Conservation (phyloP, 2,888 invertebrate species). For the Papilio demoleus region DNA sequence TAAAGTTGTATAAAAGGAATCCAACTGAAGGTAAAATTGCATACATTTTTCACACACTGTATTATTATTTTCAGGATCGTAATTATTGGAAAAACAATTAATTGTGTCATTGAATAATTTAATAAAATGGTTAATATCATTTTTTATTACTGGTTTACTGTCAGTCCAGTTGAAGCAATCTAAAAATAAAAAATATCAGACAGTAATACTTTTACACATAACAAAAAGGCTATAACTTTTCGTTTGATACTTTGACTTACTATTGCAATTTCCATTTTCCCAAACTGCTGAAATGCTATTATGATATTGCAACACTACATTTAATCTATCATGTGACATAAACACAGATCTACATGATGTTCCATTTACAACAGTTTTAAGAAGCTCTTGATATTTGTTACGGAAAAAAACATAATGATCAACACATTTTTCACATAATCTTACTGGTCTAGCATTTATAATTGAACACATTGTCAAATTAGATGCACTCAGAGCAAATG, state of each 20-base stretch:
- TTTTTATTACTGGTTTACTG: slow-evolving; percentile 71
- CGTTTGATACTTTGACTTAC: no score
- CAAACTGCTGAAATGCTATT: slow-evolving; percentile 82
- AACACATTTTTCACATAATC: slow-evolving; percentile 84
- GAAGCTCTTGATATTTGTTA: slow-evolving; percentile 78
- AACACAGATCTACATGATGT: slow-evolving; percentile 84
- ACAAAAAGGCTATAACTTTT: no score
- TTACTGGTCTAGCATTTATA: slow-evolving; percentile 84
- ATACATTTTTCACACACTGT: slow-evolving; percentile 81
- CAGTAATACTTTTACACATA: no score
- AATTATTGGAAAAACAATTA: slow-evolving; percentile 68
- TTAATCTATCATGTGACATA: slow-evolving; percentile 85
- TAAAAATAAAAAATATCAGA: slow-evolving; percentile 49
- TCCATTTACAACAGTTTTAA: slow-evolving; percentile 71
- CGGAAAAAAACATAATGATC: slow-evolving; percentile 78
- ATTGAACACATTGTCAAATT: slow-evolving; percentile 85
- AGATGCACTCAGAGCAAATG: slow-evolving; percentile 82
- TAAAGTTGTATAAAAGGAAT: slow-evolving; percentile 83
- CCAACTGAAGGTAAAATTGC: slow-evolving; percentile 79
- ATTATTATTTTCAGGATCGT: slow-evolving; percentile 55
- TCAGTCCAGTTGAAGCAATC: slow-evolving; percentile 82
- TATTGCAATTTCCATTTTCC: slow-evolving; percentile 85
- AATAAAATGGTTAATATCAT: slow-evolving; percentile 78
- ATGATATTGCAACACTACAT: slow-evolving; percentile 84
- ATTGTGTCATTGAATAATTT: slow-evolving; percentile 72